Conservation (phyloP, 2,797 vertebrate species). For the Ispidina lecontei region DNA sequence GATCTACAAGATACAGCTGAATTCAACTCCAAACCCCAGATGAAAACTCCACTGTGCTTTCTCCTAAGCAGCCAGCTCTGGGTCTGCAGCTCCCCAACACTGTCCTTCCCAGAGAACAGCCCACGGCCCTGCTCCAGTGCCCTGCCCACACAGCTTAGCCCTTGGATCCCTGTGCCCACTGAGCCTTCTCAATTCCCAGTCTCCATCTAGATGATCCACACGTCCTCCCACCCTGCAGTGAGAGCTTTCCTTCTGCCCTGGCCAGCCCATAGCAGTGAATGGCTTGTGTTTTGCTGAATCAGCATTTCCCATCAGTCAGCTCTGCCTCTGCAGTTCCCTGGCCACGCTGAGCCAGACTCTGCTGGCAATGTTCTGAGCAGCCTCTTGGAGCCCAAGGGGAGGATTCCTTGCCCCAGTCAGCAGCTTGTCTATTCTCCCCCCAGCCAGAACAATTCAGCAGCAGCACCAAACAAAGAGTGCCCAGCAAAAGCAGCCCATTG, state of each 20-base stretch:
- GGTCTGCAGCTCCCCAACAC: neutral
- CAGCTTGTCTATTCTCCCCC: neutral
- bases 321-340: neutral
- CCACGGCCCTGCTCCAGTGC: neutral
- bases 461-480: neutral
- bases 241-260: neutral
- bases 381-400: neutral
- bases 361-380: neutral
- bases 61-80: neutral
- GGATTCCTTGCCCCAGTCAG: neutral
- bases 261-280: neutral
- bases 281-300: neutral
- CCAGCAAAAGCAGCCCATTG: constrained; percentile 46
- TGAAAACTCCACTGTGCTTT: neutral
- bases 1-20: neutral
- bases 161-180: neutral
- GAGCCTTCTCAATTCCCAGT: neutral
- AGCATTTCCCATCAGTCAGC: neutral
- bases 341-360: neutral
- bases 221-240: rapidly evolving
- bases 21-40: neutral
- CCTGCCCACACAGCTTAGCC: neutral
- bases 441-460: constrained; percentile 27
- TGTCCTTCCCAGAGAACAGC: neutral
- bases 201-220: neutral